Evolutionary conservation across 2,113 vertebrate genomes (phyloP), one percentile per base, ranked within the genome.

Genomic region (Quiscalus mexicanus): DNA sequence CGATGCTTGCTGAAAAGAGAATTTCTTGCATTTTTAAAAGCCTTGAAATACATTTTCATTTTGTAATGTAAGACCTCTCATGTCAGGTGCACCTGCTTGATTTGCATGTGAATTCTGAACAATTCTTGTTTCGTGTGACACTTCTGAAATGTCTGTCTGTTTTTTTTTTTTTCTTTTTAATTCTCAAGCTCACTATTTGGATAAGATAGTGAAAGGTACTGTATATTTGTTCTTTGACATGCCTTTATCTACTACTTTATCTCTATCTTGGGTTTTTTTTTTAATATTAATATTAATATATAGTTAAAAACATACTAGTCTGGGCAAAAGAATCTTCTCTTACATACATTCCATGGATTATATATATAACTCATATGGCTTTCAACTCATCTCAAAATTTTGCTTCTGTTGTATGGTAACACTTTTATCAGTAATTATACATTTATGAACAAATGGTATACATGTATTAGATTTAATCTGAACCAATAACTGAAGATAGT

Each of bases 181-280:
- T 98, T 98, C 97, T 98, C 98, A 99, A 99, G 99, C 99, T 98
- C 99, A 99, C 99, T 99, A 99, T 98, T 99, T 99, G 99, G 99
- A 99, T 98, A 99, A 99, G 98, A 99, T 99, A 99, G 99, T 99
- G 90, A 99, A 99, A 99, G 99, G 99, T 99, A 99, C 98, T 98
- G 99, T 99, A 98, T 97, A 97, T 95, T 98, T 98, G 97, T 97
- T 98, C 96, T 98, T 98, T 97, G 93, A 94, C 91, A 75, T 96
- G 90, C 96, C 91, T 98, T n/a, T 96, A 70, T 90, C 67, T 97
- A 90, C 91, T 21, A 45, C 19, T 45, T 45, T 45, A 45, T 45
- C 44, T 45, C 44, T 45, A 20, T 45, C 44, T 45, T 45, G 44
- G 44, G 44, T 4, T 20, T 45, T 6, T 12, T 74, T 96, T 44